Percentiles rank a stretch among this genome's conserved stretches.
Conservation (phyloP, 2,113 vertebrate genomes). For the Scolopax mira region DNA sequence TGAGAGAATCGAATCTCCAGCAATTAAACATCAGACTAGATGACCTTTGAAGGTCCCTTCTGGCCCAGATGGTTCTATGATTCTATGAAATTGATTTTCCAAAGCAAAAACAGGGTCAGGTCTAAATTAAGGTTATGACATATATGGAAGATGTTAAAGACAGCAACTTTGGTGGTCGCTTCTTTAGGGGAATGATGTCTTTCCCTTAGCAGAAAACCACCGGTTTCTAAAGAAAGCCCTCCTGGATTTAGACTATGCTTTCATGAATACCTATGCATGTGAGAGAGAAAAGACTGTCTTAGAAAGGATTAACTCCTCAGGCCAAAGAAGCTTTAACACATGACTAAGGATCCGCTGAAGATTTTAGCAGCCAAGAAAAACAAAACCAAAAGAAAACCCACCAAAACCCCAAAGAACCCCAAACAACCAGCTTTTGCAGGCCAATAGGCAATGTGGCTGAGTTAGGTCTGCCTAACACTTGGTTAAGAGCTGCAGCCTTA, state of each 20-base stretch:
- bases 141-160: not conserved
- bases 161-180: not conserved
- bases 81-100: not conserved
- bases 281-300: constrained; percentile 12
- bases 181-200: not conserved
- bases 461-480: not conserved
- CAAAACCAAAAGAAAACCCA: too few relatives aligned
- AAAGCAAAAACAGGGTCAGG: not conserved
- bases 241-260: not conserved
- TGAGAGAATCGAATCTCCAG: not conserved
- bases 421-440: not conserved
- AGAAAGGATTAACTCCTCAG: constrained; percentile 39
- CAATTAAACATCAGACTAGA: too few relatives aligned
- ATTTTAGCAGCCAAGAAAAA: not conserved
- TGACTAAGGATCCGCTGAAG: constrained; percentile 31
- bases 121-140: not conserved
- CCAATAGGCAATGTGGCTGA: not conserved
- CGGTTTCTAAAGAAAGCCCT: not conserved
- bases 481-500: constrained; percentile 16
- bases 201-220: not conserved
- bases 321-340: constrained; percentile 37
- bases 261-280: not conserved
- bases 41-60: too few relatives aligned
- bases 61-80: too few relatives aligned
- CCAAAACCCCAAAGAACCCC: not conserved